Evolutionary conservation across 1,140 invertebrate species (phyloP).

Genomic region (Drosophila murphyi): DNA sequence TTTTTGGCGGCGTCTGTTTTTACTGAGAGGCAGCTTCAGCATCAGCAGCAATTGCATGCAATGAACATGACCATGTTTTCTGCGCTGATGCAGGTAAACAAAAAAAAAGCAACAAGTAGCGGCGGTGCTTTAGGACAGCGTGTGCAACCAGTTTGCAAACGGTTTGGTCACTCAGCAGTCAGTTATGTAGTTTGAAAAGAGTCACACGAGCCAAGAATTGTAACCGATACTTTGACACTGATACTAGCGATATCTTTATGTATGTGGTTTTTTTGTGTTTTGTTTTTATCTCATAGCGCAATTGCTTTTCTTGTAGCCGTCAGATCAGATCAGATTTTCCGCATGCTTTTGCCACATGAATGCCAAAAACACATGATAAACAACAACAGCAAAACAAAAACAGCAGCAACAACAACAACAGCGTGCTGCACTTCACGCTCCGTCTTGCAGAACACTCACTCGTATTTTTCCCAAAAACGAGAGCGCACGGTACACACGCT

Average conservation of each 20-base stretch:
- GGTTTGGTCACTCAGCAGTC: not conserved
- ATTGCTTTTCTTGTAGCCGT: constrained; percentile 21
- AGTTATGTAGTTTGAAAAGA: constrained; percentile 23
- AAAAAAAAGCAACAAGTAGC: not conserved
- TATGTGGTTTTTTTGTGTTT: not conserved
- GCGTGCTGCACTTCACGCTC: constrained; percentile 72
- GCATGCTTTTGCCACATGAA: constrained; percentile 55
- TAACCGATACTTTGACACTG: constrained; percentile 22
- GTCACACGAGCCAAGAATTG: constrained; percentile 28
- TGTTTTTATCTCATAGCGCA: constrained; percentile 24
- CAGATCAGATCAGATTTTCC: constrained; percentile 54
- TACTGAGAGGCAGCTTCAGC: not conserved
- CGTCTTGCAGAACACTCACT: constrained; percentile 78
- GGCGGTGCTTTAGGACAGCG: constrained; percentile 32
- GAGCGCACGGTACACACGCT: constrained; percentile 55
- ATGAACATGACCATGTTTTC: constrained; percentile 43
- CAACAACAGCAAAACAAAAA: constrained; percentile 54
- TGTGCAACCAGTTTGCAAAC: constrained; percentile 56
- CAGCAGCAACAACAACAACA: constrained; percentile 42
- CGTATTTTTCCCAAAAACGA: constrained; percentile 44
- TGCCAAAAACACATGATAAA: constrained; percentile 27
- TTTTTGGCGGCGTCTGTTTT: not conserved
- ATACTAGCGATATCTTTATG: constrained; percentile 8
- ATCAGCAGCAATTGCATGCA: constrained; percentile 26
- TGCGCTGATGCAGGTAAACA: constrained; percentile 22